Evolutionary conservation across 2,113 vertebrate genomes (phyloP), one percentile per base, ranked within the genome.

Genomic region (Scophthalmus maximus): DNA sequence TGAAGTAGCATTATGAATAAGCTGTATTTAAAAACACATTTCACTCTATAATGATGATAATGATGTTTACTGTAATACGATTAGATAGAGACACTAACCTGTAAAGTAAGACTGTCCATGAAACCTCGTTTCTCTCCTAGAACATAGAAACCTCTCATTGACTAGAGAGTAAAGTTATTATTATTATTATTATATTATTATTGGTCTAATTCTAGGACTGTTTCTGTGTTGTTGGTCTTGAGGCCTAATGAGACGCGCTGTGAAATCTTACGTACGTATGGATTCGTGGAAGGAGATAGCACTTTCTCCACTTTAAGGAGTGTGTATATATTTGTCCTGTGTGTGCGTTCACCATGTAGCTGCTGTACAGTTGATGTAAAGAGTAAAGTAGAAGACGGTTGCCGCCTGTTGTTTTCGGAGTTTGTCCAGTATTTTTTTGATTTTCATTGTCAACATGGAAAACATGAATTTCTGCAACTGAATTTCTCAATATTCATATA

Each of bases 1-100:
- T 93, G 93, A 93, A 93, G 93, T 91, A 92, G 87, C 44, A 76
- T 86, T 78, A 78, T 60, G 71, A 92, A 93, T 93, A 94, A 93
- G 92, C 90, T 92, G 82, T 92, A 93, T 93, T 93, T 92, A 91
- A 88, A n/a, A 87, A 69, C 77, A 78, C 73, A 23, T 51, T 56
- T 59, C 65, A n/a, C n/a, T n/a, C n/a, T n/a, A n/a, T n/a, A n/a
- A n/a, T n/a, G n/a, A n/a, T n/a, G n/a, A n/a, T n/a, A n/a, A n/a
- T n/a, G n/a, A n/a, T 71, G 58, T 66, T 60, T 58, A 51, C 59
- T 68, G 60, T 81, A 74, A 73, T 61, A 69, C 65, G 25, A 78
- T 50, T 82, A 81, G 74, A 73, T 71, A 65, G 62, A 89, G 72
- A 85, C 59, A 78, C 69, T 85, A 89, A 87, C 53, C 58, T 84